Evolutionary conservation across 2,113 vertebrate genomes (phyloP).

Genomic region (Dermatemys mawii): DNA sequence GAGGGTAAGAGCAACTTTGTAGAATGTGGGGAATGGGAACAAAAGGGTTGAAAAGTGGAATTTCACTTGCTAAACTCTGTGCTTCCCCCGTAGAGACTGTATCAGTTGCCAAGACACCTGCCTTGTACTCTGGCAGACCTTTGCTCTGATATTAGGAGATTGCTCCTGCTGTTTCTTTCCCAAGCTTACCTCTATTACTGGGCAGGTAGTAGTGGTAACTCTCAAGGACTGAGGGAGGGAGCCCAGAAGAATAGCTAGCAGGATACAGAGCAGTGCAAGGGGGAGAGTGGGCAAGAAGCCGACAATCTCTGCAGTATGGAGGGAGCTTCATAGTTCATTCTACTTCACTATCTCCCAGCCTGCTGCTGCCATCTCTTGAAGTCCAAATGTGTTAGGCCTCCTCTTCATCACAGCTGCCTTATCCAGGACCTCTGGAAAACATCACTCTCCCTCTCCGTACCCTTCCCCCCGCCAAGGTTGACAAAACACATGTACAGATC

Average conservation of each 20-base stretch:
- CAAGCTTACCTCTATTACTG: background rate
- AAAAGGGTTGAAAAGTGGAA: background rate
- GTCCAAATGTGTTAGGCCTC: background rate
- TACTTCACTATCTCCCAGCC: background rate
- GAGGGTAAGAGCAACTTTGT: background rate
- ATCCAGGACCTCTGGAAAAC: background rate
- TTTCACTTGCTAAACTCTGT: background rate
- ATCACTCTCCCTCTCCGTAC: too few species aligned
- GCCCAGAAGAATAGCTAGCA: background rate
- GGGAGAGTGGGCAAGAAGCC: background rate
- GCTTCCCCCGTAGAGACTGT: background rate
- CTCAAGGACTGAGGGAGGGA: background rate
- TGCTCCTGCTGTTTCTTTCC: background rate
- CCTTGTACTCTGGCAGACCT: background rate
- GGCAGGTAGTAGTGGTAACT: background rate
- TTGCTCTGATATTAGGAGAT: background rate
- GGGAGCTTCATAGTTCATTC: background rate
- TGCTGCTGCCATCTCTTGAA: background rate
- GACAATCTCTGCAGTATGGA: background rate
- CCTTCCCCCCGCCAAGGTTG: background rate
- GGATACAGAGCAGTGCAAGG: background rate
- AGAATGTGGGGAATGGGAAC: background rate
- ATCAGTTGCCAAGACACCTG: background rate
- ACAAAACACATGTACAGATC: background rate
- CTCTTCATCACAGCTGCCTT: background rate